A percentile compares a stretch with the other conserved stretches of the same genome.
Conservation (phyloP, 2,888 invertebrate species). For the Nectonema munidae region DNA sequence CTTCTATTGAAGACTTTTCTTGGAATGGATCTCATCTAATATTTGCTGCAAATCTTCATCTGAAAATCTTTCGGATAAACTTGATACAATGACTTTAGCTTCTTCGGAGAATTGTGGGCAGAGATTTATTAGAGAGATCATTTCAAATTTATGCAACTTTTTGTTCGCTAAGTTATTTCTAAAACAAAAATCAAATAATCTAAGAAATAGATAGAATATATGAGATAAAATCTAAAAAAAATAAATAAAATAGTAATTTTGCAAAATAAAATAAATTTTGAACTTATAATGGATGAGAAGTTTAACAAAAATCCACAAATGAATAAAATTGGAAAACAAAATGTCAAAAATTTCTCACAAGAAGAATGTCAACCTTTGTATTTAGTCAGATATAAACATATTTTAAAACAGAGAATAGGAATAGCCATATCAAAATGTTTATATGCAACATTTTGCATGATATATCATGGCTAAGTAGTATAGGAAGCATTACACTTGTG, state of each 20-base stretch:
- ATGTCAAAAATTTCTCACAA: no score
- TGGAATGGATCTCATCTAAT: conserved; percentile 84
- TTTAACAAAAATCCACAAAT: conserved; percentile 11
- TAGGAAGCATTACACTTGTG: no score
- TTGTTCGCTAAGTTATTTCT: conserved; percentile 55
- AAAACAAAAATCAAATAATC: conserved; percentile 20
- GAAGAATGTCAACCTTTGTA: no score
- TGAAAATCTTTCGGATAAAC: conserved; percentile 20
- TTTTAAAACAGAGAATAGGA: no score
- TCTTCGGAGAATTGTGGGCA: conserved; percentile 94
- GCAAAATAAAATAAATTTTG: conserved; percentile 12
- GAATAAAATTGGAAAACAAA: no score
- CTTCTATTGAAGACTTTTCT: conserved; percentile 67
- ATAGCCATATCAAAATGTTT: no score
- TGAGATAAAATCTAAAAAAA: no score
- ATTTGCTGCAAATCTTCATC: conserved; percentile 86
- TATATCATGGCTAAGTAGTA: no score
- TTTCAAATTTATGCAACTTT: conserved; percentile 81
- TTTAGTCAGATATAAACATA: no score
- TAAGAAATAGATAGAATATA: neutral
- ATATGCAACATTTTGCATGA: no score
- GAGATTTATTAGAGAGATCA: conserved; percentile 81
- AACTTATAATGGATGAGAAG: neutral
- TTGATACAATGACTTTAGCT: conserved; percentile 80
- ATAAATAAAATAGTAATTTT: conserved; percentile 17